Evolutionary conservation across 2,888 invertebrate species (phyloP), one percentile per base, ranked within the genome.

Genomic region (Congeria kusceri): DNA sequence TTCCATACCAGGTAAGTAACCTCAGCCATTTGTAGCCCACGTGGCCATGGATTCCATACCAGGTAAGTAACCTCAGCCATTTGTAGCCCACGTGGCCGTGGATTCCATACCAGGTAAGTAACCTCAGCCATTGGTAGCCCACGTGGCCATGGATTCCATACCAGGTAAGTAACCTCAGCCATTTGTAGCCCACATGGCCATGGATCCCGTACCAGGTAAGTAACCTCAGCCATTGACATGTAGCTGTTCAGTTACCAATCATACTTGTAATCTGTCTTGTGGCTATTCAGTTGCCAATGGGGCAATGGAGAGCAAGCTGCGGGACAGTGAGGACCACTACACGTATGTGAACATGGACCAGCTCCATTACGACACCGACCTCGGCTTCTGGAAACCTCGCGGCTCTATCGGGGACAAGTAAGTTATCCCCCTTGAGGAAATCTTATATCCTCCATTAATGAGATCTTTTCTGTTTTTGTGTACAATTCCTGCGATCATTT

Each of bases 351-450:
- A 92, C 78, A 88, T 92, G 86, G 87, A 86, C 32, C 85, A 89
- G 70, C 72, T 92, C 44, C 83, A 84, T 61, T 92, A 89, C 90
- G 91, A 91, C 67, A 23, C 58, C 3, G 80, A 80, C 5, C 80
- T 82, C 5, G 72, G 77, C 32, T 88, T 90, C 83, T 92, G 92
- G 92, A 89, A 91, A 74, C 92, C 92, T 11, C 80, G 80, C 28
- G 92, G 90, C 1, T 90, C 91, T 15, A 80, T 88, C 5, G 92
- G 92, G 49, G 91, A 92, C 84, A 91, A 89, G 92, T 92, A 77
- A 66, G 73, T 44, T 23, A 7, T 25, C 28, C 15, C 9, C 32
- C 32, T 32, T 32, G 5, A 32, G 32, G 32, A 32, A 7, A 7
- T 32, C 9, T 32, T 32, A 7, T 32, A 4, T 32, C 4, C 32